Conservation (phyloP, 2,113 vertebrate genomes). For the Rallus limicola region DNA sequence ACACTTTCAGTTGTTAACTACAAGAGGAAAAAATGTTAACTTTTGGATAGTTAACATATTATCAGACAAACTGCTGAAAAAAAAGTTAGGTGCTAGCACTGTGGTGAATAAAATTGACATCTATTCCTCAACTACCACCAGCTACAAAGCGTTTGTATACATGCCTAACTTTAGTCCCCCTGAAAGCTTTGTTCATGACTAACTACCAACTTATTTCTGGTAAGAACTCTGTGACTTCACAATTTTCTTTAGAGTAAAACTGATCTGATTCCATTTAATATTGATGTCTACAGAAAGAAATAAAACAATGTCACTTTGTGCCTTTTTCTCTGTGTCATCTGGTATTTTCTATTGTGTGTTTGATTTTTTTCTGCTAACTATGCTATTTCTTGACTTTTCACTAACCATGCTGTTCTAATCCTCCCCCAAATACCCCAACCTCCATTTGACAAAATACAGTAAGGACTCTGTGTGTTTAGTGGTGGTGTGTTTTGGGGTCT, state of each 20-base stretch:
- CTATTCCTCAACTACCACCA: neutral
- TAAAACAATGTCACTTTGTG: neutral
- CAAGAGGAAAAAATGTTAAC: neutral
- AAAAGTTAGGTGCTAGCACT: neutral
- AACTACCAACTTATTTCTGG: neutral
- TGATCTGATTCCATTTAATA: neutral
- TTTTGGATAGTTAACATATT: neutral
- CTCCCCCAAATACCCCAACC: too few relatives aligned
- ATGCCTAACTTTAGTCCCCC: neutral
- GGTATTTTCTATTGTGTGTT: neutral
- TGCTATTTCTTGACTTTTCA: neutral
- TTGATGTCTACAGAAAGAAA: neutral
- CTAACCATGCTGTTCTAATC: neutral
- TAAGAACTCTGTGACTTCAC: neutral
- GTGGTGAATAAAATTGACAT: neutral
- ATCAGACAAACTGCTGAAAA: neutral
- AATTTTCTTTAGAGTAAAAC: neutral
- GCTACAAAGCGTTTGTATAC: neutral
- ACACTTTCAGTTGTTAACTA: neutral
- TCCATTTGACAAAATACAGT: neutral
- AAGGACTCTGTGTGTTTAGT: neutral
- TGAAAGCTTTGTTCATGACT: neutral
- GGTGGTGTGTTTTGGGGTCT: too few relatives aligned
- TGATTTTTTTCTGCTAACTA: neutral
- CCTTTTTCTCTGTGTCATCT: neutral